phyloP scores from a whole-genome alignment of 30 jellyfish, hydroid and myxozoan species.

The Mastigias papua region DNA sequence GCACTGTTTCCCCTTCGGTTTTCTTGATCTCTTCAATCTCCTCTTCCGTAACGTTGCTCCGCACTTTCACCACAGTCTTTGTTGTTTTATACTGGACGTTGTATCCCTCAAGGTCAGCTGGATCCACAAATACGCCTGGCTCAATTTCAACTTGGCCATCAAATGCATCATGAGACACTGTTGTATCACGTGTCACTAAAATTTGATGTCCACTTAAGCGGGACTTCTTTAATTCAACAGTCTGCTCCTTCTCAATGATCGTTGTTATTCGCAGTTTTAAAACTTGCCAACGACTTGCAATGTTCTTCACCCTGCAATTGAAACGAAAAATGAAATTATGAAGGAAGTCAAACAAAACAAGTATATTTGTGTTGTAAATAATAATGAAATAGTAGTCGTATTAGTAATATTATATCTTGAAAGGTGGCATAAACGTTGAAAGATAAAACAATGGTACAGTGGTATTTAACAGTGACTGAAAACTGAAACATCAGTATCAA shows the following conservation, averaged over 20 bases:
- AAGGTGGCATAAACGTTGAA: too few relatives aligned
- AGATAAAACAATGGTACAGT: too few relatives aligned
- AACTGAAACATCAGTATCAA: too few relatives aligned
- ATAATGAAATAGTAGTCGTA: too few relatives aligned
- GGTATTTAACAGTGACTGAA: too few relatives aligned
- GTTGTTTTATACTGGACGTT: conserved; percentile 66
- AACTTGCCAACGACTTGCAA: conserved; percentile 80
- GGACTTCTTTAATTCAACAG: conserved; percentile 30
- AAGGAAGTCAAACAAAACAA: too few relatives aligned
- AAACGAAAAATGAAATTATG: too few relatives aligned
- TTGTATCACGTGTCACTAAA: conserved; percentile 74
- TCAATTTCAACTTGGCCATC: conserved; percentile 41
- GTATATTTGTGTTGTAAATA: too few relatives aligned
- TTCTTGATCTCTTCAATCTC: conserved; percentile 47
- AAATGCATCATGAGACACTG: conserved; percentile 54
- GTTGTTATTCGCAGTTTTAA: conserved; percentile 70
- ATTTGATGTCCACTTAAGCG: conserved; percentile 74
- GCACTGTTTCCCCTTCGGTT: conserved; percentile 8
- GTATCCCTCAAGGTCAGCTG: conserved; percentile 69
- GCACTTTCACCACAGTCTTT: conserved; percentile 69
- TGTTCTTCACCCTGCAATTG: conserved; percentile 68
- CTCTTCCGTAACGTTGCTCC: conserved; percentile 64
- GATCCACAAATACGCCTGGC: conserved; percentile 66
- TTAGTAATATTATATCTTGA: too few relatives aligned
- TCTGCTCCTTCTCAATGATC: conserved; percentile 48